Base-by-base conservation (phyloP, 2,888 invertebrate species). In the Crepidodera aurea region DNA sequence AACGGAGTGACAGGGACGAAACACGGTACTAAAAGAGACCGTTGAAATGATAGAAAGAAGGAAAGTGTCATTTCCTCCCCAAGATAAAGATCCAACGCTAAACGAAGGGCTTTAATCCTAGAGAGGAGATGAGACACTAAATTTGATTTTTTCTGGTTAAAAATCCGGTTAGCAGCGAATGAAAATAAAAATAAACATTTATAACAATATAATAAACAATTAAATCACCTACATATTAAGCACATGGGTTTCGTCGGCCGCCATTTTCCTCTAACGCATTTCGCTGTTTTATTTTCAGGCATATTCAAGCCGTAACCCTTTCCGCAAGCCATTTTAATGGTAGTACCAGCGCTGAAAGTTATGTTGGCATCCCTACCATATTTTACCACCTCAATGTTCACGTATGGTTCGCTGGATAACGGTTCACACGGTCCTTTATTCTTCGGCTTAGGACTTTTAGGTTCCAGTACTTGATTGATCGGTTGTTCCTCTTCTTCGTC, bases 181-280 rank as follows among this genome's bases (percentile, higher is more conserved):
- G n/a, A n/a, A n/a, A n/a, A n/a, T n/a, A n/a, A n/a, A n/a, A n/a
- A n/a, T n/a, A n/a, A n/a, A n/a, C n/a, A n/a, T n/a, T n/a, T n/a
- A n/a, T n/a, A n/a, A n/a, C n/a, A n/a, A n/a, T n/a, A n/a, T n/a
- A n/a, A n/a, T n/a, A n/a, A n/a, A n/a, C n/a, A n/a, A n/a, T 22
- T 22, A 22, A 22, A 22, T 7, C 8, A 84, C 87, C 86, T 83
- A 93, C 93, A 83, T 75, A 93, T 90, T 74, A 88, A 84, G 78
- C 95, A 96, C 71, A 86, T 86, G 0, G 95, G 94, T 70, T 88
- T 89, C 64, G 87, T 87, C 0, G 93, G 93, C 72, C 89, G 91
- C 95, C 95, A 95, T 68, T 90, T 85, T 0, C 95, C 94, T 65
- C 92, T 85, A 1, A 90, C 88, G 77, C 96, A 96, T 73, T 89